Base-by-base conservation (phyloP, 1,140 invertebrate genomes). In the Physella acuta region DNA sequence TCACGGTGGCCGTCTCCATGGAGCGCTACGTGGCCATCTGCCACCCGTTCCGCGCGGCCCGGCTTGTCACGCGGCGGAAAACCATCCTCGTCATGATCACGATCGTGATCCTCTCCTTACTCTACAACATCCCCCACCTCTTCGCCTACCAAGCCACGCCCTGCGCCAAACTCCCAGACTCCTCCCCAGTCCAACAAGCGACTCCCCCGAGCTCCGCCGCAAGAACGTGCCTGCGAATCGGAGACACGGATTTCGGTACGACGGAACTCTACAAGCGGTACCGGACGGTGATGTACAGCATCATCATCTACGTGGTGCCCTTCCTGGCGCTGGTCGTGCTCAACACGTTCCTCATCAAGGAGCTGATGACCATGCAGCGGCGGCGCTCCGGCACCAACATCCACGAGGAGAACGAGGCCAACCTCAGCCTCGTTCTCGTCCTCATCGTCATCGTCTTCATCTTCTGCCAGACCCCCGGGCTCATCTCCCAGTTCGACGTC, bases 1-100 rank as follows among this genome's bases (percentile, higher is more conserved):
- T 82, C 26, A 84, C 83, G 0, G 81, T 84, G 1, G 76, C 78
- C 2, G 81, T 83, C n/a, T 81, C 81, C 4, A 71, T 82, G 53
- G 83, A 84, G 66, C 74, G 81, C 3, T 83, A 79, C 68, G 81
- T 83, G 49, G 77, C 82, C 31, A 82, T 83, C 44, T 83, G 82
- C 65, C 78, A 79, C 68, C 82, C 82, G 31, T 81, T 83, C 59
- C 76, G 66, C 56, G 76, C 82, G 0, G 68, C 74, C 26, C 71
- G 75, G 30, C 70, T 81, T 39, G 78, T 76, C 70, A 80, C 76
- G 3, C 74, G 77, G 33, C 69, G 60, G 11, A 80, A 78, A 39
- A 78, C 80, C 8, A 74, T 75, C 36, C 59, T 78, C 26, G 71
- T 77, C 8, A 74, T 83, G 2, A 56, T 75, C 24, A 31, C 64